Percentiles rank a stretch among this genome's conserved stretches.
Conservation (phyloP, 1,140 invertebrate species). For the Ceratosolen fusciceps region DNA sequence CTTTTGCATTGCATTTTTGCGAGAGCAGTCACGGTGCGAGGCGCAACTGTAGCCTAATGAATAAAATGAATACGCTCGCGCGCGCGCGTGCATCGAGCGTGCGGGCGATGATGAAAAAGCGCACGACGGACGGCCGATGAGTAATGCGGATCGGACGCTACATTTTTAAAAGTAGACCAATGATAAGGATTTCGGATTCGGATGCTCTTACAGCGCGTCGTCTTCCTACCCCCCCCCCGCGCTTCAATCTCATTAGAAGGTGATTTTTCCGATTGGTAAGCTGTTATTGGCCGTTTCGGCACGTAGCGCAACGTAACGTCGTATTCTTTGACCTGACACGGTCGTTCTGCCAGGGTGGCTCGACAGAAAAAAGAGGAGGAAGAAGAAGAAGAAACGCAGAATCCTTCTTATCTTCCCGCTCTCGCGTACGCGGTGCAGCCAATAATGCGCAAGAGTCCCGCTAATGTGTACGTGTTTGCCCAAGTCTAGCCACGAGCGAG, state of each 20-base stretch:
- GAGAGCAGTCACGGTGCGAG: background rate
- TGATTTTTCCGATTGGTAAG: slow-evolving; percentile 28
- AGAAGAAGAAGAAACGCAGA: too few relatives aligned
- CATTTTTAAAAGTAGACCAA: slow-evolving; percentile 39
- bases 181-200: slow-evolving; percentile 42
- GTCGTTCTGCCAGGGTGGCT: too few relatives aligned
- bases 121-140: slow-evolving; percentile 13
- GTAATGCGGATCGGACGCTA: slow-evolving; percentile 32
- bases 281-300: background rate
- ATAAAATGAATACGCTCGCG: slow-evolving; percentile 5
- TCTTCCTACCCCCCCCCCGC: too few relatives aligned
- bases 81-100: background rate
- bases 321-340: too few relatives aligned
- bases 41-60: background rate
- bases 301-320: background rate
- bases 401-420: too few relatives aligned
- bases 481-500: too few relatives aligned
- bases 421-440: too few relatives aligned
- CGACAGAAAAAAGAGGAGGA: too few relatives aligned
- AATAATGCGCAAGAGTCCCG: too few relatives aligned
- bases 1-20: background rate
- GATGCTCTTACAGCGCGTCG: slow-evolving; percentile 3
- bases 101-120: slow-evolving; percentile 1
- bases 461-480: too few relatives aligned
- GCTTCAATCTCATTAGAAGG: slow-evolving; percentile 34